Base-by-base conservation (phyloP, 2,888 invertebrate genomes). In the Chamaedrilus cognettii region DNA sequence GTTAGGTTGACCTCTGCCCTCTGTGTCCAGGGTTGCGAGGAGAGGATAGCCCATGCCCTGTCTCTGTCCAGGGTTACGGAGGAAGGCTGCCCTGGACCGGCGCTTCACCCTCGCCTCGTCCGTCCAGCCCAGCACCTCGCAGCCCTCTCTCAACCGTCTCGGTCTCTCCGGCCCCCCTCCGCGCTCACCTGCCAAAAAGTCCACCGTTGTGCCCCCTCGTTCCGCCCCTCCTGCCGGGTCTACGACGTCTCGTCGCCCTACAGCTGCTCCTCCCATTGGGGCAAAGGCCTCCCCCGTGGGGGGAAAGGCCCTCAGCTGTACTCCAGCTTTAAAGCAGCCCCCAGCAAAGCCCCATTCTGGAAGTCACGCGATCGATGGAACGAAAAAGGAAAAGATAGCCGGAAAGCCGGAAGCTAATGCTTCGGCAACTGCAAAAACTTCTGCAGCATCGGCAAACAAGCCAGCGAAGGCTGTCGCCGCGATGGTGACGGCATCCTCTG, bases 261-360 rank as follows among this genome's bases (percentile, higher is more conserved):
- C n/a, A n/a, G n/a, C n/a, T n/a, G n/a, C n/a, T n/a, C n/a, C n/a
- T n/a, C n/a, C n/a, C n/a, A n/a, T n/a, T n/a, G n/a, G n/a, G n/a
- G 42, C 42, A 11, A 19, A 42, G 19, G 42, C 42, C 42, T 11
- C 7, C 7, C 42, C 42, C 19, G 42, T 42, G 7, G n/a, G n/a
- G n/a, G n/a, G n/a, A n/a, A n/a, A n/a, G n/a, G 42, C 42, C 19
- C 7, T 19, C 19, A 11, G 11, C 19, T 11, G 19, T 11, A 7
- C 7, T 11, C 42, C 42, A 11, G 42, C 42, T 42, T n/a, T n/a
- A n/a, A 52, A 52, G 26, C 11, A 7, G 5, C 15, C 55, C 26
- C 55, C 55, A 5, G 55, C 55, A 23, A 52, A 52, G 26, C 26
- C 55, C 55, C n/a, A n/a, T n/a, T n/a, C n/a, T n/a, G n/a, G n/a